Base-by-base conservation (phyloP, 2,797 vertebrate genomes). In the Saxicola maurus region DNA sequence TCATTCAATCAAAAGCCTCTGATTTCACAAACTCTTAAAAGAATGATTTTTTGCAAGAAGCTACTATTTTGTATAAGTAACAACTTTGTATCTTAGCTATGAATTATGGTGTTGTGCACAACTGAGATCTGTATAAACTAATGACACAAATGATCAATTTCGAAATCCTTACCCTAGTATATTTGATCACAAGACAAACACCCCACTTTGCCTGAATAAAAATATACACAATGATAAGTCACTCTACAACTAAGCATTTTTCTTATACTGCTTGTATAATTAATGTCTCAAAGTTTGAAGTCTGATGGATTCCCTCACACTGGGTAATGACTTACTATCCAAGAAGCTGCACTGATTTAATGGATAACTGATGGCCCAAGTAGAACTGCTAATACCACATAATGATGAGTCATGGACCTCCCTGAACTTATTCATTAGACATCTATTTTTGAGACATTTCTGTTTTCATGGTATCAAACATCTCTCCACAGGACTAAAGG, bases 391-490 rank as follows among this genome's bases (percentile, higher is more conserved):
- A 89, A 89, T 57, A 72, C 38, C 43, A 85, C 42, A 68, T 33
- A 88, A 87, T 49, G 43, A 59, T 45, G 75, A 94, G 35, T 68
- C 94, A 90, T 17, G 80, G 79, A 88, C 61, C 55, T 90, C 57
- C 69, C 37, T 71, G 75, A 77, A 80, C 19, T 61, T 51, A 71
- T 74, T 86, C 66, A 91, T 62, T 85, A 90, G 55, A 49, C 52
- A 68, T 60, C 52, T 90, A 62, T 82, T 94, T 95, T 78, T 92
- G 65, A 90, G 38, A 68, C 27, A 38, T 71, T 78, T 51, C 7
- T 83, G 40, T 80, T 88, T 91, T 87, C 59, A 55, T 75, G 62
- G 62, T 74, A 85, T 87, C 62, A 87, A 93, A 77, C 69, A 69
- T 73, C 37, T 92, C 33, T 81, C 62, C 64, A 77, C 40, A 81